phyloP scores from a whole-genome alignment of 2,888 invertebrate genomes.

The Phyllotreta striolata region DNA sequence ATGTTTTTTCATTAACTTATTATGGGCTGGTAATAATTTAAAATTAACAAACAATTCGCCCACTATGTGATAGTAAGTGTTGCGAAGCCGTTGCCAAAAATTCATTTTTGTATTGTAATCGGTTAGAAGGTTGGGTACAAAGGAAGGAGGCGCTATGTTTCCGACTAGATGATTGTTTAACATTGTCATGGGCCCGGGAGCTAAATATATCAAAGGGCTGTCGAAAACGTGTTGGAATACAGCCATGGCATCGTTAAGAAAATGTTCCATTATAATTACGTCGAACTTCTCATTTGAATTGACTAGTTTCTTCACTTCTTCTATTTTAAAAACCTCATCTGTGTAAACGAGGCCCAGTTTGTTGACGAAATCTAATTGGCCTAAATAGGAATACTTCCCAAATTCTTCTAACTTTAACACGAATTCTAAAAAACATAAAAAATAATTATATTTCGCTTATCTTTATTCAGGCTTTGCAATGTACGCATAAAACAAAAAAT shows the following conservation, averaged over 20 bases:
- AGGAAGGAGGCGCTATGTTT: constrained; percentile 61
- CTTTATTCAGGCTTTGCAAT: not conserved
- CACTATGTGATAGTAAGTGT: constrained; percentile 54
- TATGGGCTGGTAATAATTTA: constrained; percentile 34
- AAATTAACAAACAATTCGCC: constrained; percentile 16
- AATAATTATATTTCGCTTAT: not conserved
- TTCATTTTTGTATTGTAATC: constrained; percentile 59
- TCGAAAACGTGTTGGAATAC: constrained; percentile 35
- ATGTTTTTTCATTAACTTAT: constrained; percentile 44
- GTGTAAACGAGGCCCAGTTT: constrained; percentile 20
- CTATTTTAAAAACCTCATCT: constrained; percentile 35
- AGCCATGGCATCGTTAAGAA: constrained; percentile 47
- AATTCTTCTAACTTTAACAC: not conserved
- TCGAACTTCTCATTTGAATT: constrained; percentile 49
- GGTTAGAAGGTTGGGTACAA: constrained; percentile 61
- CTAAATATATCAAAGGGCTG: constrained; percentile 32
- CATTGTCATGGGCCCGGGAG: constrained; percentile 32
- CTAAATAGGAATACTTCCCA: constrained; percentile 21
- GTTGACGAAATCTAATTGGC: constrained; percentile 15
- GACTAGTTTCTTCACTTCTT: constrained; percentile 47
- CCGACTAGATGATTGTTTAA: constrained; percentile 60
- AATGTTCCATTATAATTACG: constrained; percentile 51
- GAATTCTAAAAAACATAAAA: constrained; percentile 14
- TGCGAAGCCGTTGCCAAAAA: constrained; percentile 65
- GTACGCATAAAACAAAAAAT: no score